Conservation (phyloP, 2,113 vertebrate species). For the Notothenia rossii region DNA sequence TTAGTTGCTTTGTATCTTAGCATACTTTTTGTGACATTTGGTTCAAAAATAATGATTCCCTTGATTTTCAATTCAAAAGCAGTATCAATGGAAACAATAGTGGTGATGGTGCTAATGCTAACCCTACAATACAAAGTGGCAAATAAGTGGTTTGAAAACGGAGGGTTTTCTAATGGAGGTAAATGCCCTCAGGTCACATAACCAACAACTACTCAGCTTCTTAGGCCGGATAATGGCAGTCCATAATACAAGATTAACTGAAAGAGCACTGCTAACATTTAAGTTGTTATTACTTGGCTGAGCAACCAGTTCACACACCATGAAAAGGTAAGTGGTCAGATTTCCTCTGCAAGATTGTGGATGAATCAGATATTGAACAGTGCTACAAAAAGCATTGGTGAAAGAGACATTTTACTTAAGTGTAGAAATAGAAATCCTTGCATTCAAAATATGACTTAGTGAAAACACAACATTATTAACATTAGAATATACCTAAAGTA, state of each 20-base stretch:
- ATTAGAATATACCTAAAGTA: too few species aligned
- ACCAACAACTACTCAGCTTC: constrained; percentile 56
- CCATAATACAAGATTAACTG: constrained; percentile 54
- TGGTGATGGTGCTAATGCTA: neutral
- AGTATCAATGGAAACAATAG: neutral
- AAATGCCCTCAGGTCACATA: constrained; percentile 61
- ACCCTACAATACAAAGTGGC: neutral
- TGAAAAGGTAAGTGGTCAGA: constrained; percentile 15
- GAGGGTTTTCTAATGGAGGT: constrained; percentile 21
- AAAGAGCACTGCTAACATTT: constrained; percentile 36
- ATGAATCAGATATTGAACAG: constrained; percentile 8
- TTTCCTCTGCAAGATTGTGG: constrained; percentile 5
- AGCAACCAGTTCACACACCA: constrained; percentile 13
- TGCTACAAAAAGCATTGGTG: neutral
- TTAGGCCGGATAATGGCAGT: constrained; percentile 30
- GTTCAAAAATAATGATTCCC: neutral
- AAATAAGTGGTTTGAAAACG: constrained; percentile 32
- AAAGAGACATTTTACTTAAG: too few species aligned
- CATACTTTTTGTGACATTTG: constrained; percentile 1
- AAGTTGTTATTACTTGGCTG: constrained; percentile 49
- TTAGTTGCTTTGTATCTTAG: too few species aligned
- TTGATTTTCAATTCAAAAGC: neutral
- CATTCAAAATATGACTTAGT: too few species aligned
- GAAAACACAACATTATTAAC: too few species aligned
- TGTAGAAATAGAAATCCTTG: too few species aligned